A percentile compares a stretch with the other conserved stretches of the same genome.
phyloP scores from a whole-genome alignment of 2,797 vertebrate genomes.

The Onychomys arenicola region DNA sequence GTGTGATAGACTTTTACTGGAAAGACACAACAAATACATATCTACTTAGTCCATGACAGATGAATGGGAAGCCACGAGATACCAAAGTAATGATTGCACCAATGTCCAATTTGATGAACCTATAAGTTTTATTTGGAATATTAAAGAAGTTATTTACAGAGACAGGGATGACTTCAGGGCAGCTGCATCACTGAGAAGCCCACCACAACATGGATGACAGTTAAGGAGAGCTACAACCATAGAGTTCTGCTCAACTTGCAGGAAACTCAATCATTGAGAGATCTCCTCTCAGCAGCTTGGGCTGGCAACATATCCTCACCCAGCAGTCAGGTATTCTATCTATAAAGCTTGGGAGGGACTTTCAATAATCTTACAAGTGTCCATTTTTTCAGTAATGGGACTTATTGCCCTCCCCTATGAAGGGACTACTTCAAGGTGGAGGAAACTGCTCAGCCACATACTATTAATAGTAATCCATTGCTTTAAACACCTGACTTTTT shows the following conservation, averaged over 20 bases:
- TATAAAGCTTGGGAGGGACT: not conserved
- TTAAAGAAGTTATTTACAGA: not conserved
- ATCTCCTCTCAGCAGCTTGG: not conserved
- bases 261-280: not conserved
- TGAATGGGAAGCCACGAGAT: not conserved
- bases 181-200: not conserved
- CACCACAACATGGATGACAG: not conserved
- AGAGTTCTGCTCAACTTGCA: not conserved
- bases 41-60: not conserved
- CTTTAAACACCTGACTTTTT: not conserved
- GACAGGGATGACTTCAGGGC: not conserved
- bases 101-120: not conserved
- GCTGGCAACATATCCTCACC: not conserved
- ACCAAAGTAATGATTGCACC: not conserved
- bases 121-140: not conserved
- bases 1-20: not conserved
- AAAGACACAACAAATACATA: not conserved
- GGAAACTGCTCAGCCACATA: not conserved
- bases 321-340: not conserved
- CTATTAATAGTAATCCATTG: not conserved
- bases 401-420: not conserved
- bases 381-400: not conserved
- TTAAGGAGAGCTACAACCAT: not conserved
- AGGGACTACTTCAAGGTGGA: not conserved
- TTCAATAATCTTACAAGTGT: not conserved